phyloP scores from a whole-genome alignment of 1,140 invertebrate species.

The Idris sp. region DNA sequence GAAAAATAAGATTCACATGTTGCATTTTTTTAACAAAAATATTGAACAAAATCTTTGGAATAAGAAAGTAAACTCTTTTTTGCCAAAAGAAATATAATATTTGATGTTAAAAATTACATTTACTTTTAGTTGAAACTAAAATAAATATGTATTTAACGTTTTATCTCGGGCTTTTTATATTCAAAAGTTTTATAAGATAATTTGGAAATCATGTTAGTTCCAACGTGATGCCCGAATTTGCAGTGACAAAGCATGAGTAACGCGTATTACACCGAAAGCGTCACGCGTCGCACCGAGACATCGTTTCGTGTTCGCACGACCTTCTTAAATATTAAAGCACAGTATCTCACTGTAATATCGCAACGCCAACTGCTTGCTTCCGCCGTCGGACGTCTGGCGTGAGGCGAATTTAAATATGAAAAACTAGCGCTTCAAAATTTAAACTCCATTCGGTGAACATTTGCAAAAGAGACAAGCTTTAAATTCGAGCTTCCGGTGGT shows the following conservation, averaged over 20 bases:
- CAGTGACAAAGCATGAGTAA: slow-evolving; percentile 54
- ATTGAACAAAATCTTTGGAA: too few relatives aligned
- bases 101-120: background rate
- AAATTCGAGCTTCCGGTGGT: slow-evolving; percentile 54
- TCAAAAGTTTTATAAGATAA: slow-evolving; percentile 41
- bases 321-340: slow-evolving; percentile 64
- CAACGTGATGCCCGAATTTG: slow-evolving; percentile 50
- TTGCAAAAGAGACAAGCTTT: slow-evolving; percentile 42
- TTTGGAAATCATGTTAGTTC: slow-evolving; percentile 57
- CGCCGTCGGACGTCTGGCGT: slow-evolving; percentile 59
- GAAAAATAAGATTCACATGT: slow-evolving; percentile 8
- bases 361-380: slow-evolving; percentile 53
- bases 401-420: slow-evolving; percentile 70
- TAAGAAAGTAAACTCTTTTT: too few relatives aligned
- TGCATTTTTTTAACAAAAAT: slow-evolving; percentile 3
- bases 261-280: slow-evolving; percentile 50
- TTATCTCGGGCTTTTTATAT: slow-evolving; percentile 23
- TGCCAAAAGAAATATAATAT: too few relatives aligned
- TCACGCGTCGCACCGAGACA: slow-evolving; percentile 57
- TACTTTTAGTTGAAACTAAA: too few relatives aligned
- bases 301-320: slow-evolving; percentile 57
- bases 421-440: slow-evolving; percentile 67
- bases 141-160: slow-evolving; percentile 14
- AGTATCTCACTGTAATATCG: slow-evolving; percentile 60
- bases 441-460: slow-evolving; percentile 62